Percentiles rank a stretch among this genome's conserved stretches.
phyloP scores from a whole-genome alignment of 2,797 vertebrate species.

The Mormyrops attenuatus region DNA sequence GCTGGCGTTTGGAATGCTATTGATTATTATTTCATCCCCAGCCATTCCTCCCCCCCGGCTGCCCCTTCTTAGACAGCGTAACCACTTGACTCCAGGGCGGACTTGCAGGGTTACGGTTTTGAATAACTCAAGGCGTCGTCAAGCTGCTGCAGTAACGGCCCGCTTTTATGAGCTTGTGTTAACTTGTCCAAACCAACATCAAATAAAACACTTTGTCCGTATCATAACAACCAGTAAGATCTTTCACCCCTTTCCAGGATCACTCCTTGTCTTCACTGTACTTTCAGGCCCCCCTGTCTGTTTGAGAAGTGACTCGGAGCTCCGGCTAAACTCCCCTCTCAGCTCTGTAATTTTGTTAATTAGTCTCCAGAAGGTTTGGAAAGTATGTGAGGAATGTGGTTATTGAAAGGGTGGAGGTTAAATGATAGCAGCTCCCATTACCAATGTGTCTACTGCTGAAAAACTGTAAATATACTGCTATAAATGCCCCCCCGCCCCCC shows the following conservation, averaged over 20 bases:
- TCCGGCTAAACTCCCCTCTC: constrained; percentile 25
- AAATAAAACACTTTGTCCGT: background rate
- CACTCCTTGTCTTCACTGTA: background rate
- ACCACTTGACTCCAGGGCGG: background rate
- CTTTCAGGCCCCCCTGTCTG: background rate
- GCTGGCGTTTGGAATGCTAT: background rate
- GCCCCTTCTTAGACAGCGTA: background rate
- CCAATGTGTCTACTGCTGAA: background rate
- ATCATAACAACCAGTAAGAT: background rate
- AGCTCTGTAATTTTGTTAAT: constrained; percentile 41
- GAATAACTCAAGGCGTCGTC: background rate
- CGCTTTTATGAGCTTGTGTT: background rate
- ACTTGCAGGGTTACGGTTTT: background rate
- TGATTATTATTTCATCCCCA: background rate
- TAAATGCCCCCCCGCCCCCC: background rate
- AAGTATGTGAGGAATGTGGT: constrained; percentile 44
- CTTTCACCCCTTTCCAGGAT: background rate
- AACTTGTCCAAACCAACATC: background rate
- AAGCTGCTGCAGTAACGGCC: background rate
- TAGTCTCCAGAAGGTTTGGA: constrained; percentile 34
- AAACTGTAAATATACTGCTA: constrained; percentile 25
- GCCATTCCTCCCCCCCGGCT: background rate
- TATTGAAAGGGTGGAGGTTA: constrained; percentile 32
- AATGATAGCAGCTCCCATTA: constrained; percentile 10
- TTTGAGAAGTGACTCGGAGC: background rate